Base-by-base conservation (phyloP, 2,113 vertebrate genomes). In the Narcine bancroftii region DNA sequence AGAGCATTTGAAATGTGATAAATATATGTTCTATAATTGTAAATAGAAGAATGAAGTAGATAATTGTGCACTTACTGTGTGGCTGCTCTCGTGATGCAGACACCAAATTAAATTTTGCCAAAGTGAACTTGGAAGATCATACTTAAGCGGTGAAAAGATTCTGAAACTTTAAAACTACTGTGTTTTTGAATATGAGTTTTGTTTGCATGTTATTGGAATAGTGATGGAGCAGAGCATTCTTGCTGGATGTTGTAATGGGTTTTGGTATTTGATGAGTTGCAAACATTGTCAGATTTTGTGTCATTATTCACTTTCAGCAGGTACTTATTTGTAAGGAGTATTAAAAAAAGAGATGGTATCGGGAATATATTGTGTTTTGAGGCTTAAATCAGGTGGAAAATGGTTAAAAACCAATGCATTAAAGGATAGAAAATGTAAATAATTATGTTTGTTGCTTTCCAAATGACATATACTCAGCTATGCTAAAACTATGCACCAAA, bases 211-310 rank as follows among this genome's bases (percentile, higher is more conserved):
- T 69, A 29, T 91, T 91, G 26, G 39, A 45, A 69, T 66, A 71
- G 26, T 29, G 42, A 91, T 39, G 11, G 39, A 29, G 60, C 10
- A 69, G 63, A 2, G 11, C 42, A 69, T 69, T 66, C 39, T 91
- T 91, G 71, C 69, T 45, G 89, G 89, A 91, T 69, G 39, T 45
- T 69, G 39, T 69, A 69, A 91, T 69, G 24, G 39, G 26, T 91
- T 91, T 71, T 42, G 65, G 89, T n/a, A 69, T 45, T 91, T 91
- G 89, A 91, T 69, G 89, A 91, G 7, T 36, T 89, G n/a, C 85
- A 65, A 89, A 89, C 85, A 45, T 39, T 91, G 63, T 91, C 63
- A 91, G 42, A 2, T 45, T 47, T 69, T 66, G 36, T 29, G 89
- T 42, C 29, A 7, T 66, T 89, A 89, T 66, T 69, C 63, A 69